phyloP scores from a whole-genome alignment of 2,888 invertebrate genomes.

The Xylota sylvarum region DNA sequence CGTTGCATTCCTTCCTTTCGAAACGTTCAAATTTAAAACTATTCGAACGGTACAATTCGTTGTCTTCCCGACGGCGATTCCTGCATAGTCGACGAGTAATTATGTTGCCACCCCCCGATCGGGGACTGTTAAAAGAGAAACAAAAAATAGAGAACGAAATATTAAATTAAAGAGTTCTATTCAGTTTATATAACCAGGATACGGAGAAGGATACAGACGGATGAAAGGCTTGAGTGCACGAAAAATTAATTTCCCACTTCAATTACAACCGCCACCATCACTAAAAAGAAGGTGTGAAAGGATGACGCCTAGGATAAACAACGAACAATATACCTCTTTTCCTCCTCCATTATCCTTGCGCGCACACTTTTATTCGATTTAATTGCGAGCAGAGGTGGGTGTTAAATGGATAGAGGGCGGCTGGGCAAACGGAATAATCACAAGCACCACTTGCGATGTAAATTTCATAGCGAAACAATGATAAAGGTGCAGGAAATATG shows the following conservation, averaged over 20 bases:
- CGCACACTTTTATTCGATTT: constrained; percentile 55
- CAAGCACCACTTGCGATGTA: constrained; percentile 66
- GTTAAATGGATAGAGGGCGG: neutral
- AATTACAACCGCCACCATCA: constrained; percentile 23
- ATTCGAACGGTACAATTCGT: constrained; percentile 94
- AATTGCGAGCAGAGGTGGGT: constrained; percentile 43
- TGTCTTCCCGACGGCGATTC: constrained; percentile 90
- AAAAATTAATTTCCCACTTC: constrained; percentile 58
- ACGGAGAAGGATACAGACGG: constrained; percentile 16
- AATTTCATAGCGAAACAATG: constrained; percentile 57
- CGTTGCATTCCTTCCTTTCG: constrained; percentile 89
- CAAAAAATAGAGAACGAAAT: constrained; percentile 12
- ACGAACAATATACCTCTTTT: constrained; percentile 8
- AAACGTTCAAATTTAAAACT: constrained; percentile 95
- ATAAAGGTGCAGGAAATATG: constrained; percentile 58
- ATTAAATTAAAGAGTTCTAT: constrained; percentile 8
- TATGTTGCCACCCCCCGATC: constrained; percentile 84
- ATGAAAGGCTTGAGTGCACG: constrained; percentile 26
- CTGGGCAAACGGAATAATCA: constrained; percentile 35
- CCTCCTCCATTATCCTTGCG: constrained; percentile 33
- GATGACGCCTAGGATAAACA: constrained; percentile 35
- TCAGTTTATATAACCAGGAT: neutral
- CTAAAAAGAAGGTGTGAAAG: constrained; percentile 29
- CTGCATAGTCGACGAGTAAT: constrained; percentile 91
- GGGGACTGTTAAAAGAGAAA: constrained; percentile 79